Conservation (phyloP, 2,113 vertebrate species). For the Silurus meridionalis region DNA sequence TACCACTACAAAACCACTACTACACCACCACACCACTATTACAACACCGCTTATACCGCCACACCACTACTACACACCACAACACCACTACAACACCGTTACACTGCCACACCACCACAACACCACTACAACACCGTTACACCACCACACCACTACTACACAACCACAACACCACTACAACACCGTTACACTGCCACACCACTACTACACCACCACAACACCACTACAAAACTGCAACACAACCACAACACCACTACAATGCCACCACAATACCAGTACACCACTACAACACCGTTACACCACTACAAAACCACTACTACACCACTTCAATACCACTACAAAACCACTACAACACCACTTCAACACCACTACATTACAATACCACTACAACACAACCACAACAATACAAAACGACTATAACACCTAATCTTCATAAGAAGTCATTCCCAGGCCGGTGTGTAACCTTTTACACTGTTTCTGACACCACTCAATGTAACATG, state of each 20-base stretch:
- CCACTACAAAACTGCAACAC: not conserved
- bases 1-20: not conserved
- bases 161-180: not conserved
- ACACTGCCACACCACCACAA: no score
- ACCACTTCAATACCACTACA: not conserved
- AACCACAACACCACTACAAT: not conserved
- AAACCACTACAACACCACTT: not conserved
- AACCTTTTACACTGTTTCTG: no score
- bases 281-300: not conserved
- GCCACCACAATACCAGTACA: not conserved
- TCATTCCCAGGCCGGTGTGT: no score
- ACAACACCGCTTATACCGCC: not conserved
- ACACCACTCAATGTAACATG: not conserved
- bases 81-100: no score
- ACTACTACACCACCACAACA: not conserved
- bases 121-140: not conserved
- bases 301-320: not conserved
- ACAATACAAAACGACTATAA: not conserved
- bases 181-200: not conserved
- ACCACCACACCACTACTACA: not conserved
- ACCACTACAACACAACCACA: not conserved
- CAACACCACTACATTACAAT: not conserved
- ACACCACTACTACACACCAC: not conserved
- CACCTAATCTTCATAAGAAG: not conserved
- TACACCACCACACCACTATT: not conserved